Percentiles rank a stretch among this genome's conserved stretches.
Evolutionary conservation across 1,140 invertebrate species (phyloP).

Genomic region (Meteorus sp.): DNA sequence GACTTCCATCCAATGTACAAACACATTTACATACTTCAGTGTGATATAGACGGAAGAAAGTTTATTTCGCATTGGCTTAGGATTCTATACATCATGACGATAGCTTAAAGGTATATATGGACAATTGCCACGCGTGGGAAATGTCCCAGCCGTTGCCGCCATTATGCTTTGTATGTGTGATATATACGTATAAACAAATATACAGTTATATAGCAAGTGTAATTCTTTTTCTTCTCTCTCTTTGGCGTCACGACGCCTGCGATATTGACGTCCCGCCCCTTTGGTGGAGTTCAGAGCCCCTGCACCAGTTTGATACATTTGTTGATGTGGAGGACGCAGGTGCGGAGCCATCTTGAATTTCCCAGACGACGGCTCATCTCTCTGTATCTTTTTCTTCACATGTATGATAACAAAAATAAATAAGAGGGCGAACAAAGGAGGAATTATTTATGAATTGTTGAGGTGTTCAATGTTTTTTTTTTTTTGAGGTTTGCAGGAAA

Average conservation of each 20-base stretch:
- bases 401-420: neutral
- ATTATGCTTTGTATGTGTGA: neutral
- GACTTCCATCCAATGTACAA: no score
- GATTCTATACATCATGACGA: neutral
- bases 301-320: neutral
- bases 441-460: no score
- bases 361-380: neutral
- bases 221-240: neutral
- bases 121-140: neutral
- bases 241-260: conserved; percentile 11
- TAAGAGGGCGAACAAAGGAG: no score
- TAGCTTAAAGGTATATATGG: neutral
- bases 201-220: no score
- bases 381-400: neutral
- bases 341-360: conserved; percentile 13
- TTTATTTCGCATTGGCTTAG: neutral
- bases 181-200: no score
- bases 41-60: no score
- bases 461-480: no score
- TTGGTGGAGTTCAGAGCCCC: neutral
- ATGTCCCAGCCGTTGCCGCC: neutral
- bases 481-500: no score
- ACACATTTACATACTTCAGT: no score
- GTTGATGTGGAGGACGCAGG: neutral
- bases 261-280: conserved; percentile 14